These are phyloP conservation scores for Numida meleagris DNA, from an alignment of 2,113 vertebrate genomes.

Conservation along the genomic window DNA sequence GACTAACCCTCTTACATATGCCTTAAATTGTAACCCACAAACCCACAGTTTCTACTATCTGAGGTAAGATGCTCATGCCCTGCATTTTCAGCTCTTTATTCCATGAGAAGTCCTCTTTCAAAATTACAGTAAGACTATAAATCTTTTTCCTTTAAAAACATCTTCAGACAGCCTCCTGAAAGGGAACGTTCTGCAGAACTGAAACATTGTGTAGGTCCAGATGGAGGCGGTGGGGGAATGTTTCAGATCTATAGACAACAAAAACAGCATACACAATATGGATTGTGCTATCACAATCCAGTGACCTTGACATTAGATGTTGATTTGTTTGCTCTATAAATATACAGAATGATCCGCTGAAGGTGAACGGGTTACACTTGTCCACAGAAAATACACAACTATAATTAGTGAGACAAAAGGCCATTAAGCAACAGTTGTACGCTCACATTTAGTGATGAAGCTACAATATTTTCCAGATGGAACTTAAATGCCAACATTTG, in stretches of 20 bases:
- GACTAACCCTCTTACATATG: neutral
- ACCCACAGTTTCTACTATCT: neutral
- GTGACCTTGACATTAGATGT: neutral
- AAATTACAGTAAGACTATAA: neutral
- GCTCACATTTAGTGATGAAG: neutral
- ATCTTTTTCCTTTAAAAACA: neutral
- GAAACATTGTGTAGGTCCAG: no score
- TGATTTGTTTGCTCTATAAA: neutral
- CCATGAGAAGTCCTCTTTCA: neutral
- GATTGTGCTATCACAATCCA: neutral
- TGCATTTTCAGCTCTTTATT: neutral
- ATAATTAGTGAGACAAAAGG: neutral
- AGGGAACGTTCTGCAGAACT: neutral
- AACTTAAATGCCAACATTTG: constrained; percentile 25
- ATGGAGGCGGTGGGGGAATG: fast-evolving
- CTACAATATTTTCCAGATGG: constrained; percentile 26
- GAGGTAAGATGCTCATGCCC: neutral
- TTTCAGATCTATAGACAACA: neutral
- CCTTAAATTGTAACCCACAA: neutral
- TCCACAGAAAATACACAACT: neutral
- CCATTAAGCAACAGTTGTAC: neutral
- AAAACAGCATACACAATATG: neutral
- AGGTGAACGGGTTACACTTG: neutral
- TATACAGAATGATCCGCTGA: neutral
- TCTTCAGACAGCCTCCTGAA: neutral